phyloP scores from a whole-genome alignment of 35 echinoderm and acorn worm species.

The Strongylocentrotus purpuratus region DNA sequence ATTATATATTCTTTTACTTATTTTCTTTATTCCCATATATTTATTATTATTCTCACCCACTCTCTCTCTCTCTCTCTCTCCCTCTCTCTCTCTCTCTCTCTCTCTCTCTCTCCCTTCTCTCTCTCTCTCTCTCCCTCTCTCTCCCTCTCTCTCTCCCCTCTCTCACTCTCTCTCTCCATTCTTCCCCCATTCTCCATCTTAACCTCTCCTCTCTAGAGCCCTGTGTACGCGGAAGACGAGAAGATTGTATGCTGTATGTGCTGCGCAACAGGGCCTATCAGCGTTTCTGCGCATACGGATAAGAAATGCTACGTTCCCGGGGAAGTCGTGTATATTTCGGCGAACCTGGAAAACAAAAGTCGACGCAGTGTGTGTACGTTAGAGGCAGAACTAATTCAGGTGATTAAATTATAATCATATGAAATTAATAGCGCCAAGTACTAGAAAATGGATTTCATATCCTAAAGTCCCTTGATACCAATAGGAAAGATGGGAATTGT shows the following conservation, averaged over 20 bases:
- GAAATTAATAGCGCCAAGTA: no score
- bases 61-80: no score
- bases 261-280: constrained; percentile 97
- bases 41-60: no score
- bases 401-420: neutral
- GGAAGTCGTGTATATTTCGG: constrained; percentile 91
- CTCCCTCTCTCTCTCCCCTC: neutral
- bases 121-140: neutral
- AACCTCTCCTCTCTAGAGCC: constrained; percentile 51
- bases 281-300: constrained; percentile 84
- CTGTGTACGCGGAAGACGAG: constrained; percentile 80
- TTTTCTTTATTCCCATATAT: no score
- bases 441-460: no score
- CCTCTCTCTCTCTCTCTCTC: no score
- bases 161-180: neutral
- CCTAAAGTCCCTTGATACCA: no score
- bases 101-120: neutral
- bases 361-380: constrained; percentile 83
- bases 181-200: neutral
- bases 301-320: constrained; percentile 88
- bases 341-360: constrained; percentile 88
- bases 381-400: constrained; percentile 98
- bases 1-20: no score
- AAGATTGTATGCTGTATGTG: constrained; percentile 98
- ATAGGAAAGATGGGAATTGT: no score